Evolutionary conservation across 2,888 invertebrate genomes (phyloP), one percentile per base, ranked within the genome.

Genomic region (Sinohyriopsis cumingii): DNA sequence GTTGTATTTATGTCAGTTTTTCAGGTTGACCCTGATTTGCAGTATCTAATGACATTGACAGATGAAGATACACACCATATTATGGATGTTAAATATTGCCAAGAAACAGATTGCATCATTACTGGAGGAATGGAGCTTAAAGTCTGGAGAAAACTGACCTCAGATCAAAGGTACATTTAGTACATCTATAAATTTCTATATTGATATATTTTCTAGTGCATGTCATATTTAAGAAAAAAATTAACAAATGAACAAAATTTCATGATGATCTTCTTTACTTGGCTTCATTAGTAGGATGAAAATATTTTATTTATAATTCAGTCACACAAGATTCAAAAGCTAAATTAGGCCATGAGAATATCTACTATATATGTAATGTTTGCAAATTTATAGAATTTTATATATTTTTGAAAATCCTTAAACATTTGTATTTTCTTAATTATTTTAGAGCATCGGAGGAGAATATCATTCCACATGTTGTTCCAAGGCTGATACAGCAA

Each of bases 101-200:
- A 70, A 20, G 75, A 77, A n/a, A 63, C 68, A 24, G 25, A 81
- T 12, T 68, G 78, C 64, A 65, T 87, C 24, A 78, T 83, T n/a
- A 82, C 84, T 3, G 86, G 84, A 24, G 87, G 87, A 28, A 54
- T 76, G 59, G 82, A 87, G 66, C 80, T 87, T 25, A 83, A 83
- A 63, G 73, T 84, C 15, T 87, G 87, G 86, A 80, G 65, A 69
- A 66, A 76, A 59, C 73, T 69, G 7, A 59, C 73, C 24, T 45
- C 45, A 45, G 28, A 65, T 12, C 28, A 67, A 56, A 74, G 76
- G 82, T 82, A 69, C 65, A 57, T 54, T 24, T 45, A 45, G 45
- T 45, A 45, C 45, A 45, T 12, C 45, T 45, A 3, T 15, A 45
- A 45, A 45, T 45, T n/a, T n/a, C n/a, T n/a, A n/a, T n/a, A n/a